These are phyloP conservation scores for Elymnias hypermnestra DNA, from an alignment of 1,140 invertebrate species.

Conservation along the genomic window DNA sequence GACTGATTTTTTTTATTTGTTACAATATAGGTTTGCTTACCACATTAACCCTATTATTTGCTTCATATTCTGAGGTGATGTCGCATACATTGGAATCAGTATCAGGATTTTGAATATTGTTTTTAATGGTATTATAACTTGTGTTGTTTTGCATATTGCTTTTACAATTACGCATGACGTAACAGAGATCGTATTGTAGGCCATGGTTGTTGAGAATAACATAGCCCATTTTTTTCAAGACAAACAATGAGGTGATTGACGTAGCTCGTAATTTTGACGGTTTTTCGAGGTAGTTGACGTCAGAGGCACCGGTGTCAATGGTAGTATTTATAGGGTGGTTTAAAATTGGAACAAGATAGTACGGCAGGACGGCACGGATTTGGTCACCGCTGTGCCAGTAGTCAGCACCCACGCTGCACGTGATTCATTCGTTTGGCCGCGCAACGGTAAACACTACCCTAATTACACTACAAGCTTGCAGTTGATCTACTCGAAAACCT, in stretches of 20 bases:
- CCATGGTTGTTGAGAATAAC: neutral
- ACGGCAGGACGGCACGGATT: slow-evolving; percentile 42
- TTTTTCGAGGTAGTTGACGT: slow-evolving; percentile 35
- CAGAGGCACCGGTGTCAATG: slow-evolving; percentile 39
- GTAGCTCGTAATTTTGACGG: slow-evolving; percentile 18
- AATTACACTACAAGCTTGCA: slow-evolving; percentile 51
- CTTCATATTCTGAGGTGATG: too few species aligned
- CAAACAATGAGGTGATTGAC: neutral
- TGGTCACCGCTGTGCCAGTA: slow-evolving; percentile 34
- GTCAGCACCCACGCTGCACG: slow-evolving; percentile 44
- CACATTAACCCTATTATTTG: too few species aligned
- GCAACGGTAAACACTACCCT: slow-evolving; percentile 64
- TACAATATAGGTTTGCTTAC: too few species aligned
- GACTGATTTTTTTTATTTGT: too few species aligned
- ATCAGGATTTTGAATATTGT: too few species aligned
- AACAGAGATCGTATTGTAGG: too few species aligned
- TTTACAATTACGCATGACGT: too few species aligned
- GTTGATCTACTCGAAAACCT: slow-evolving; percentile 17
- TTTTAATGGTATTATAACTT: too few species aligned
- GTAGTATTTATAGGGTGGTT: slow-evolving; percentile 54
- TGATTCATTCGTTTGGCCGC: slow-evolving; percentile 62
- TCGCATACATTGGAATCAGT: too few species aligned
- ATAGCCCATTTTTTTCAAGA: neutral
- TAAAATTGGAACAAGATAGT: slow-evolving; percentile 40
- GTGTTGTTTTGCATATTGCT: too few species aligned